Base-by-base conservation (phyloP, 2,113 vertebrate genomes). In the Poeciliopsis occidentalis region DNA sequence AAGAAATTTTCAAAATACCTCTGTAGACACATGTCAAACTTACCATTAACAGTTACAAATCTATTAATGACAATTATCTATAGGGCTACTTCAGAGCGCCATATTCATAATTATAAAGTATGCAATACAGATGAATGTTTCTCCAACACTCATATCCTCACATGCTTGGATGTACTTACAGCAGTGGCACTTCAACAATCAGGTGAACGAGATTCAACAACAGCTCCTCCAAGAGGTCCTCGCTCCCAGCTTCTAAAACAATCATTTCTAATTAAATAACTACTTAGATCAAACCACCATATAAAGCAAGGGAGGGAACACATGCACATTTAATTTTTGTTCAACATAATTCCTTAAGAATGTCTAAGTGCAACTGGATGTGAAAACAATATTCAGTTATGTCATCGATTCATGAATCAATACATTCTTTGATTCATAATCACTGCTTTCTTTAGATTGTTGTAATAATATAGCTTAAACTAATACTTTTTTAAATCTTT, bases 161-260 rank as follows among this genome's bases (percentile, higher is more conserved):
- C n/a, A 39, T 13, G 47, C 51, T 24, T 4, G n/a, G 37, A 57
- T 60, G 60, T 82, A 98, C 98, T 98, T 93, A 99, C 98, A 99
- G 87, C 68, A 98, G 95, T 4, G 98, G 98, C 74, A 96, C 95
- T 89, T 99, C 98, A 66, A 98, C 96, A 70, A 98, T 97, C 81
- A 99, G 95, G 89, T 98, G 96, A 75, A 99, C 94, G 67, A 99
- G 94, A 91, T 97, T 97, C 85, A 95, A 97, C 67, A 98, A 89
- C 87, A 99, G 75, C 79, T 99, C 98, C 90, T 99, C 97, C 31
- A 98, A 92, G 76, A 99, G 96, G 85, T 98, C 96, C 90, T 97
- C 97, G 26, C 91, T 89, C 22, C 94, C 94, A 0, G 85, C 62
- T 85, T 95, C 96, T 97, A 84, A 71, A n/a, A 47, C 44, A 47